A percentile compares a stretch with the other conserved stretches of the same genome.
phyloP scores from a whole-genome alignment of 2,888 invertebrate species.

The Julus scanicus region DNA sequence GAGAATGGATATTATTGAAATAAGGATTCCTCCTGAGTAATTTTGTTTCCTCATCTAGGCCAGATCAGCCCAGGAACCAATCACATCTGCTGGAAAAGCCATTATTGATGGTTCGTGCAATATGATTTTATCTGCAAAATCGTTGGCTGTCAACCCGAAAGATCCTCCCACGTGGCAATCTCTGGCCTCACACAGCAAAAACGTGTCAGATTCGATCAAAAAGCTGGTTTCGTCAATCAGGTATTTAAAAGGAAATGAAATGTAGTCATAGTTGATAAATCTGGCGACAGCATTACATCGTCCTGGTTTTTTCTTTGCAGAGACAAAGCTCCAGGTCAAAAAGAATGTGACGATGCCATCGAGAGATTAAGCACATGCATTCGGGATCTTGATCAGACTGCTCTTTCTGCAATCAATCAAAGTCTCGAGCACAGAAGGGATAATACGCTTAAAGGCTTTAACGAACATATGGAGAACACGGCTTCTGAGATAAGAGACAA shows the following conservation, averaged over 20 bases:
- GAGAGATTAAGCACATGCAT: slow-evolving; percentile 80
- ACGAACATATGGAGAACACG: slow-evolving; percentile 82
- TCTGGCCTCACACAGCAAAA: slow-evolving; percentile 92
- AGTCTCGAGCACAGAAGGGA: slow-evolving; percentile 77
- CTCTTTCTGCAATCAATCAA: slow-evolving; percentile 87
- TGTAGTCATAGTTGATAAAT: neutral
- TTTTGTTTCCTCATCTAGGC: slow-evolving; percentile 69
- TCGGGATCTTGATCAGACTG: slow-evolving; percentile 85
- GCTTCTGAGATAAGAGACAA: slow-evolving; percentile 84
- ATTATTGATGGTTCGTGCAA: slow-evolving; percentile 87
- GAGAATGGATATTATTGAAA: neutral
- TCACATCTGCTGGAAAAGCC: slow-evolving; percentile 81
- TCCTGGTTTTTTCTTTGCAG: slow-evolving; percentile 66
- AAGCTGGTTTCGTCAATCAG: slow-evolving; percentile 90
- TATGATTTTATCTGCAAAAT: slow-evolving; percentile 91
- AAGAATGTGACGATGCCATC: slow-evolving; percentile 88
- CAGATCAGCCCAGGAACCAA: slow-evolving; percentile 84
- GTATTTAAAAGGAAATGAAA: slow-evolving; percentile 65
- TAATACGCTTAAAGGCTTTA: slow-evolving; percentile 79
- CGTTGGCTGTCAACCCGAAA: slow-evolving; percentile 85
- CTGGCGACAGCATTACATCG: slow-evolving; percentile 47
- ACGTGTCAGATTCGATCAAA: slow-evolving; percentile 96
- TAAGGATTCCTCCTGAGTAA: neutral
- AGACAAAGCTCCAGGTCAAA: slow-evolving; percentile 95
- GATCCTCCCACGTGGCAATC: slow-evolving; percentile 96